phyloP scores from a whole-genome alignment of 2,113 vertebrate species.

The Onychostruthus taczanowskii region DNA sequence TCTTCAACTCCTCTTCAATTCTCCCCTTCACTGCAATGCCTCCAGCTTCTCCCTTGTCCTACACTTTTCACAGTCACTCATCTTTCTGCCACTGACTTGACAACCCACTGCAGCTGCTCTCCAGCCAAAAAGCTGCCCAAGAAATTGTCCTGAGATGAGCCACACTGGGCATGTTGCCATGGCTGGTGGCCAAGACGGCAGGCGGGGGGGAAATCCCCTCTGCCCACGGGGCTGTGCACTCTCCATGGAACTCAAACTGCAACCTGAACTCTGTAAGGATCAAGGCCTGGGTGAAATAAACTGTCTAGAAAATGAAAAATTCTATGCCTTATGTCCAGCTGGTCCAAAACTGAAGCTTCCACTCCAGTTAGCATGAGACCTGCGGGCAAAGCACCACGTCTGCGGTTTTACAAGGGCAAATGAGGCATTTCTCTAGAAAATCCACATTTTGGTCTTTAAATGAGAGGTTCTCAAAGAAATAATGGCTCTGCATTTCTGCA shows the following conservation, averaged over 20 bases:
- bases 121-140: not conserved
- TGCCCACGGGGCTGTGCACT: fast-evolving
- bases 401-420: not conserved
- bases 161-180: not conserved
- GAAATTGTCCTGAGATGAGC: not conserved
- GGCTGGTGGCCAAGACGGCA: fast-evolving
- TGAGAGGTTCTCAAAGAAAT: not conserved
- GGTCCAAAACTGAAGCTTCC: not conserved
- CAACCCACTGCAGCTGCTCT: not conserved
- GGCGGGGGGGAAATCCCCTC: too few species aligned
- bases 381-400: not conserved
- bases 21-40: not conserved
- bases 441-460: not conserved
- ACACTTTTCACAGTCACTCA: not conserved
- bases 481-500: not conserved
- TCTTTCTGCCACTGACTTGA: not conserved
- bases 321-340: not conserved
- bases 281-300: not conserved
- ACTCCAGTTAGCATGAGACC: not conserved
- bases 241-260: not conserved
- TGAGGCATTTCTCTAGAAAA: not conserved
- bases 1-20: not conserved
- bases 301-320: not conserved
- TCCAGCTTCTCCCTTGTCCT: not conserved
- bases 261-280: not conserved